Evolutionary conservation across 1,140 invertebrate genomes (phyloP).

Genomic region (Pachypsylla venusta): DNA sequence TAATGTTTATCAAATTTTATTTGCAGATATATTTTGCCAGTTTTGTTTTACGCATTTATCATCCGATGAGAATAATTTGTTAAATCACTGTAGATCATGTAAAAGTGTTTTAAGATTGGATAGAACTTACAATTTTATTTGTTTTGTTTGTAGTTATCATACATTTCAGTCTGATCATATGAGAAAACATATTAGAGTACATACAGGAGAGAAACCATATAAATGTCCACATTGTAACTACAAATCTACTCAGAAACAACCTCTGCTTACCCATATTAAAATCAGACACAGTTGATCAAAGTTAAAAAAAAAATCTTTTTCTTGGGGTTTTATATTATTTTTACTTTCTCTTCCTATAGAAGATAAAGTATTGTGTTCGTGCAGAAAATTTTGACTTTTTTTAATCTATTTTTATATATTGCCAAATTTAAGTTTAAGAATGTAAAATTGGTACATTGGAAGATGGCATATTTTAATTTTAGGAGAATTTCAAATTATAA

Average conservation of each 20-base stretch:
- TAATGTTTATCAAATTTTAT: too few relatives aligned
- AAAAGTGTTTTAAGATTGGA: not conserved
- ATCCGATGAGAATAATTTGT: not conserved
- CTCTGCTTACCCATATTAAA: not conserved
- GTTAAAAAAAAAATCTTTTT: not conserved
- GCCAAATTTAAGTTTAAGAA: too few relatives aligned
- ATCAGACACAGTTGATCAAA: not conserved
- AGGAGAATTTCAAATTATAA: too few relatives aligned
- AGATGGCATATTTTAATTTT: too few relatives aligned
- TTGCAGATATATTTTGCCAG: too few relatives aligned
- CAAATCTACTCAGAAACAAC: not conserved
- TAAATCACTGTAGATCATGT: not conserved
- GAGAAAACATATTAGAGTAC: constrained; percentile 36
- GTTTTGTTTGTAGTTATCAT: constrained; percentile 48
- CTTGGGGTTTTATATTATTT: too few relatives aligned
- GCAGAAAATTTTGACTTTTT: too few relatives aligned
- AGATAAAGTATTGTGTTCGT: too few relatives aligned
- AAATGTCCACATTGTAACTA: constrained; percentile 29
- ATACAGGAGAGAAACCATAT: constrained; percentile 45
- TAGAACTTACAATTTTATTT: constrained; percentile 21
- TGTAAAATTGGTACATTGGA: too few relatives aligned
- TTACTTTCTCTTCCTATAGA: too few relatives aligned
- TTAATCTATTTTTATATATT: too few relatives aligned
- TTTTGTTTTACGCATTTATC: not conserved
- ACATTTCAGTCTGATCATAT: constrained; percentile 48